Conservation (phyloP, 2,113 vertebrate species). For the Potamarius usumacintae region DNA sequence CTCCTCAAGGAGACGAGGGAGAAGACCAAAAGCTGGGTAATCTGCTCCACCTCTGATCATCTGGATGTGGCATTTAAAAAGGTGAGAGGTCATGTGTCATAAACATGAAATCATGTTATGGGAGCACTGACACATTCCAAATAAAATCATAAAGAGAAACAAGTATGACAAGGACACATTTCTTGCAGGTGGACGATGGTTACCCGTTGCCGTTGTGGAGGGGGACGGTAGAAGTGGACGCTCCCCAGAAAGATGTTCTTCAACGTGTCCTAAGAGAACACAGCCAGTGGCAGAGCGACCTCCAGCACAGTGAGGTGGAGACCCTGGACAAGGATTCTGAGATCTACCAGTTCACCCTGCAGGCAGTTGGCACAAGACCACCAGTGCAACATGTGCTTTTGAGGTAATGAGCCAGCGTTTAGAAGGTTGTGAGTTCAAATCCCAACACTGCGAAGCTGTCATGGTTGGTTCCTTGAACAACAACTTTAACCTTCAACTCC, state of each 20-base stretch:
- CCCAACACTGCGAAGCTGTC: background rate
- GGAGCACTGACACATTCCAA: background rate
- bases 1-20: constrained; percentile 68
- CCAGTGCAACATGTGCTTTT: constrained; percentile 72
- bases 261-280: constrained; percentile 71
- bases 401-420: constrained; percentile 64
- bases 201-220: constrained; percentile 73
- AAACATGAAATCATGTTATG: background rate
- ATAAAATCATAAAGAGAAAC: background rate
- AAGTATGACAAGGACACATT: background rate
- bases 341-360: constrained; percentile 70
- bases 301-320: constrained; percentile 67
- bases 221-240: constrained; percentile 71
- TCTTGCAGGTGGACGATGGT: constrained; percentile 68
- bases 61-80: constrained; percentile 74
- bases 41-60: constrained; percentile 62
- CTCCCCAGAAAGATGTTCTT: constrained; percentile 66
- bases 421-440: background rate
- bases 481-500: background rate
- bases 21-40: constrained; percentile 67
- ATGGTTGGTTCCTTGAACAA: background rate
- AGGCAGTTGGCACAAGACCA: constrained; percentile 60
- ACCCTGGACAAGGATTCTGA: constrained; percentile 70
- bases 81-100: constrained; percentile 59
- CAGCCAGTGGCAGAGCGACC: constrained; percentile 65